Percentiles rank a stretch among this genome's conserved stretches.
Conservation (phyloP, 2,797 vertebrate genomes). For the Poeciliopsis gracilis region DNA sequence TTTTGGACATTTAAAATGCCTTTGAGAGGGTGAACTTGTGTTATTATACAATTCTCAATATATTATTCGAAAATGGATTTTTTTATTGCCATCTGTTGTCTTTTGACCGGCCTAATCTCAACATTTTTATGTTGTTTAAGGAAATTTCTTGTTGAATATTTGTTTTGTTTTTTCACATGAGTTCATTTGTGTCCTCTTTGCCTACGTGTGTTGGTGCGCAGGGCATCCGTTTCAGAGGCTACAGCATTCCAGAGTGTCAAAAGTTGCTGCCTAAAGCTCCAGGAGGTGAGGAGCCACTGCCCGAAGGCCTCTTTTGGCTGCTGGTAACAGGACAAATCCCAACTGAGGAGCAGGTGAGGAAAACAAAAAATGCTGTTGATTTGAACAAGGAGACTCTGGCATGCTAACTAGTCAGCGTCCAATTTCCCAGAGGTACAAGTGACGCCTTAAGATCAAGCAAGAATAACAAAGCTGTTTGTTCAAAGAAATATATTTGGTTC, state of each 20-base stretch:
- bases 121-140: background rate
- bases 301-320: conserved; percentile 97
- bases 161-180: background rate
- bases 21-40: too few species aligned
- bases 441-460: background rate
- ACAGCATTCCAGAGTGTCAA: conserved; percentile 97
- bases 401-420: background rate
- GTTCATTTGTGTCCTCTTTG: background rate
- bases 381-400: background rate
- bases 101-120: too few species aligned
- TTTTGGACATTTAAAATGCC: too few species aligned
- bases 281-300: conserved; percentile 91
- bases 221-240: conserved; percentile 95
- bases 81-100: too few species aligned
- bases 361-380: background rate
- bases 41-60: too few species aligned
- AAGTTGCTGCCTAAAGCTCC: conserved; percentile 90
- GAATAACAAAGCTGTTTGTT: background rate
- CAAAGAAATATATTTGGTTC: background rate
- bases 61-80: too few species aligned
- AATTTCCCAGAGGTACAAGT: background rate
- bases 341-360: conserved; percentile 91
- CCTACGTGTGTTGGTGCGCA: conserved; percentile 54
- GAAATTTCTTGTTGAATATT: background rate
- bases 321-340: conserved; percentile 93